Conservation (phyloP, 1,140 invertebrate species). For the Lasioglossum albipes region DNA sequence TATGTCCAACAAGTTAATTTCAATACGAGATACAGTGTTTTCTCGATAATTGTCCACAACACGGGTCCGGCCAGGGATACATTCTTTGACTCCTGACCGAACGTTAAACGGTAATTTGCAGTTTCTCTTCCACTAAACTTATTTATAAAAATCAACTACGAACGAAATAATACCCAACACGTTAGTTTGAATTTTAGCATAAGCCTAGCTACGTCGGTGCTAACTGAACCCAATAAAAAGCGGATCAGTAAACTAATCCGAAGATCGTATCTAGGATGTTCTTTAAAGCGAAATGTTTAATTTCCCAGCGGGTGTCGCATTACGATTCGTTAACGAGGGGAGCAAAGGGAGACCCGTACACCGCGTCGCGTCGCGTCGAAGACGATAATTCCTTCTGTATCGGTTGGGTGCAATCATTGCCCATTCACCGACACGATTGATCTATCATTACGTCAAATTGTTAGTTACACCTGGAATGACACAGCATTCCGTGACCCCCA, state of each 20-base stretch:
- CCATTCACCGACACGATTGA: conserved; percentile 59
- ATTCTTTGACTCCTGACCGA: too few relatives aligned
- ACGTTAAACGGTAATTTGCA: too few relatives aligned
- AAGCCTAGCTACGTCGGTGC: too few relatives aligned
- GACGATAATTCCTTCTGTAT: conserved; percentile 3
- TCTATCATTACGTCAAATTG: conserved; percentile 49
- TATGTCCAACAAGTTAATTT: too few relatives aligned
- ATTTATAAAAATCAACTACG: too few relatives aligned
- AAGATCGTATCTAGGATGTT: neutral
- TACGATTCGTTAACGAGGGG: conserved; percentile 26
- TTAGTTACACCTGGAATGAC: conserved; percentile 38
- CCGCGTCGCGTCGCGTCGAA: neutral
- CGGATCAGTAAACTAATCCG: neutral
- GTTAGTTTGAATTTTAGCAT: too few relatives aligned
- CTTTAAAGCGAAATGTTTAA: neutral
- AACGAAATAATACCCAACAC: too few relatives aligned
- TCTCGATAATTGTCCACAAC: too few relatives aligned
- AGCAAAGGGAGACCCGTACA: neutral
- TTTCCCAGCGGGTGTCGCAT: neutral
- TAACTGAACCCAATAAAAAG: neutral
- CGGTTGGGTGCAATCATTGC: conserved; percentile 49
- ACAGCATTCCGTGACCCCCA: conserved; percentile 8
- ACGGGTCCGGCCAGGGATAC: too few relatives aligned
- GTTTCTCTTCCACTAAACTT: too few relatives aligned
- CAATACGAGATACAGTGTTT: too few relatives aligned